Evolutionary conservation across 2,797 vertebrate species (phyloP).

Genomic region (Mallotus villosus): DNA sequence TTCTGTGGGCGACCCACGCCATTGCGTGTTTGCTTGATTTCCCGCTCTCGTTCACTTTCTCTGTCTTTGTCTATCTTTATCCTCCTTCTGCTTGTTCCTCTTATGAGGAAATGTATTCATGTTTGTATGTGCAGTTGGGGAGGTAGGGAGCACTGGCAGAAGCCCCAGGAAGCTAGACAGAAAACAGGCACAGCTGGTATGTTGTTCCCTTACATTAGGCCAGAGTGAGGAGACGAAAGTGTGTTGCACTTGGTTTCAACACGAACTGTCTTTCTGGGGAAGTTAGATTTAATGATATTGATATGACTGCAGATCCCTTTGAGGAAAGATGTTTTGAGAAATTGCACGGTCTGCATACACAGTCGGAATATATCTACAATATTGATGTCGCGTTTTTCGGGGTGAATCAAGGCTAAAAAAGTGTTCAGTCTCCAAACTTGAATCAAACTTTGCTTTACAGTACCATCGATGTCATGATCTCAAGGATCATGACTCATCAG

Average conservation of each 20-base stretch:
- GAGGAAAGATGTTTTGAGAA: constrained; percentile 29
- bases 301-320: constrained; percentile 24
- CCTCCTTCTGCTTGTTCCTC: constrained; percentile 35
- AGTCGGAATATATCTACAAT: not conserved
- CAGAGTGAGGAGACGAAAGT: constrained; percentile 54
- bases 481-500: constrained; percentile 28
- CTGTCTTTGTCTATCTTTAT: constrained; percentile 15
- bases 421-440: not conserved
- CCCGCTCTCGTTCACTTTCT: not conserved
- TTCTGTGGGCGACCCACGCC: constrained; percentile 44
- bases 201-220: constrained; percentile 46
- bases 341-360: not conserved
- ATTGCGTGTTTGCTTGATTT: not conserved
- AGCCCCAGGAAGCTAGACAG: constrained; percentile 40
- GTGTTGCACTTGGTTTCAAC: constrained; percentile 27
- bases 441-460: constrained; percentile 18
- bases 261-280: constrained; percentile 5
- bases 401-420: not conserved
- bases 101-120: constrained; percentile 48
- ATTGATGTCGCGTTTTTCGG: constrained; percentile 1
- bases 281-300: constrained; percentile 35
- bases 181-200: constrained; percentile 59
- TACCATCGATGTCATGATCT: constrained; percentile 5
- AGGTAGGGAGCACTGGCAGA: constrained; percentile 31
- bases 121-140: constrained; percentile 60